Evolutionary conservation across 2,113 vertebrate genomes (phyloP), one percentile per base, ranked within the genome.

Genomic region (Dromiciops gliroides): DNA sequence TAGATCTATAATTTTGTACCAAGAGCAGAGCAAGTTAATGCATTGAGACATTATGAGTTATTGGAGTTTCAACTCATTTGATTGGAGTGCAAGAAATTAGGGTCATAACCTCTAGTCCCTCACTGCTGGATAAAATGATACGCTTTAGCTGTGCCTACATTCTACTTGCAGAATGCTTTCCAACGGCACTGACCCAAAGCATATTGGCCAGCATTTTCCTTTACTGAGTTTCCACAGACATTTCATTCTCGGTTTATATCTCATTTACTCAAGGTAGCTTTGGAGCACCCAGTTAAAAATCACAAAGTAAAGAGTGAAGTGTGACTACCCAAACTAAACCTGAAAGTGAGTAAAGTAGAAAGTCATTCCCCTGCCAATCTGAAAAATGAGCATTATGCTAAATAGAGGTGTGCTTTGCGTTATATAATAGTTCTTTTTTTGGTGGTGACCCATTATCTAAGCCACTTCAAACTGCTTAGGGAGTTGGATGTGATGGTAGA

Each of bases 231-330:
- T 26, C 90, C 50, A 22, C 56, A 93, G 92, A 95, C 14, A 51
- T 94, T 96, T 90, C 93, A 92, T 95, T 92, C 51, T 96, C 28
- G 88, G 93, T 90, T 92, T 26, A 89, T 44, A 51, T 51, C 95
- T 97, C 37, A 75, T 53, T 95, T 95, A 91, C 48, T 93, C 50
- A 96, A 93, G 96, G 94, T 93, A 95, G 92, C 90, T 22, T 94
- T 93, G 24, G 89, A 50, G 48, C 88, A 7, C 31, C 50, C 93
- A 96, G 94, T 96, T 83, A 94, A 31, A 95, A 3, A 19, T 52
- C 97, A 11, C n/a, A 93, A 31, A 49, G 49, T 2, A 51, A 0
- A 75, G 6, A 50, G 0, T 95, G 24, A 60, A 83, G 50, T 90
- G 49, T 44, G 90, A 16, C 92, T 94, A 90, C 8, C 3, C 23